Conservation (phyloP, 2,888 invertebrate species). For the Mythimna albipuncta region DNA sequence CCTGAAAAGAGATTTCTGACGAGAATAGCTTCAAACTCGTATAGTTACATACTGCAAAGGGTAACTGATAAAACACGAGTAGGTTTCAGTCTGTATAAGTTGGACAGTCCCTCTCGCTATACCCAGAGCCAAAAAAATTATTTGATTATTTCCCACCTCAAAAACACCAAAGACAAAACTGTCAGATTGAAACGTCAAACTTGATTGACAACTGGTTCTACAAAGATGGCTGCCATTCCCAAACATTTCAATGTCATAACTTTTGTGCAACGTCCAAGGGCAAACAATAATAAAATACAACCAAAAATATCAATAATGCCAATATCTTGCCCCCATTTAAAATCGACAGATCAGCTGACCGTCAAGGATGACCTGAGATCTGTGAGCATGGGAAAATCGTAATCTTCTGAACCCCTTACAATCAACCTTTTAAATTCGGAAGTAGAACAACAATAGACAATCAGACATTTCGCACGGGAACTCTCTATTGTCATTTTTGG, state of each 20-base stretch:
- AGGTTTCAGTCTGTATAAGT: too few relatives aligned
- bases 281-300: constrained; percentile 4
- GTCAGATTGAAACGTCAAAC: constrained; percentile 10
- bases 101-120: too few relatives aligned
- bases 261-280: neutral
- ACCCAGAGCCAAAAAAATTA: too few relatives aligned
- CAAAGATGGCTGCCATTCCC: neutral
- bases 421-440: constrained; percentile 49
- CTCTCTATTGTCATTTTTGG: constrained; percentile 50
- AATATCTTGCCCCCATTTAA: constrained; percentile 24
- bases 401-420: constrained; percentile 44
- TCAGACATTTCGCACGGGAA: constrained; percentile 63
- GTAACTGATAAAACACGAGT: too few relatives aligned
- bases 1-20: too few relatives aligned
- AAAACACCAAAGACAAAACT: neutral
- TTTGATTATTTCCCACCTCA: too few relatives aligned
- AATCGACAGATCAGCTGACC: constrained; percentile 29
- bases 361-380: constrained; percentile 52
- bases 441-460: constrained; percentile 59
- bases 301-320: constrained; percentile 15
- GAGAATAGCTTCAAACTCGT: too few relatives aligned
- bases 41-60: too few relatives aligned
- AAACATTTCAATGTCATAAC: neutral
- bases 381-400: constrained; percentile 41
- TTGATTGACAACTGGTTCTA: constrained; percentile 4